Evolutionary conservation across 92 coral and sea anemone genomes (phyloP).

Genomic region (Palythoa heliodiscus): DNA sequence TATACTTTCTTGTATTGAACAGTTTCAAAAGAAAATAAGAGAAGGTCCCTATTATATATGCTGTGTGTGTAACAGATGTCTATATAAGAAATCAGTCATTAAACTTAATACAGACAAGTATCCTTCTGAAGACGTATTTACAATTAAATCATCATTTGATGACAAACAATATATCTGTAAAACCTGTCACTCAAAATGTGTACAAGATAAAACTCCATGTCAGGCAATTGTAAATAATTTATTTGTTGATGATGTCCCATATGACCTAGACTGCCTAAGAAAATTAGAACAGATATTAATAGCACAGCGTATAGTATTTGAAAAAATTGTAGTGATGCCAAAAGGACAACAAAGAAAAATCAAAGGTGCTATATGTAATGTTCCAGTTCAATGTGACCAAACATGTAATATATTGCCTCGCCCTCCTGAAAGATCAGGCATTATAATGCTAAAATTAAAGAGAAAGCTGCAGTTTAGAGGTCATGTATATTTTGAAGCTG

Average conservation of each 20-base stretch:
- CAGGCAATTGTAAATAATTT: slow-evolving; percentile 2
- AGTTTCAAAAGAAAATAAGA: slow-evolving; percentile 1
- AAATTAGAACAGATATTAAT: slow-evolving; percentile 4
- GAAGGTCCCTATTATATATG: slow-evolving; percentile 1
- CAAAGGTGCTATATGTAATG: slow-evolving; percentile 11
- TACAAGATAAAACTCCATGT: slow-evolving; percentile 1
- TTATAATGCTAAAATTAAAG: slow-evolving; percentile 10
- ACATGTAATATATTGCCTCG: slow-evolving; percentile 13
- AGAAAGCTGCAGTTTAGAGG: slow-evolving; percentile 15
- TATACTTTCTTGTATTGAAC: not conserved
- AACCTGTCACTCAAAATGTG: slow-evolving; percentile 4
- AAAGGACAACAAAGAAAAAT: slow-evolving; percentile 12
- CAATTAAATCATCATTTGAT: slow-evolving; percentile 1
- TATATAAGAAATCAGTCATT: slow-evolving; percentile 1
- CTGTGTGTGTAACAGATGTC: not conserved
- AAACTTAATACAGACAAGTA: not conserved
- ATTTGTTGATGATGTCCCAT: slow-evolving; percentile 1
- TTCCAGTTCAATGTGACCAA: slow-evolving; percentile 14
- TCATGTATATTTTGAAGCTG: slow-evolving; percentile 12
- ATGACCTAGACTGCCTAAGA: slow-evolving; percentile 2
- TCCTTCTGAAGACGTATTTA: slow-evolving; percentile 3
- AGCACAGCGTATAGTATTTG: slow-evolving; percentile 14
- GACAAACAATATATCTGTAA: not conserved
- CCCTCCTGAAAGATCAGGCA: slow-evolving; percentile 16
- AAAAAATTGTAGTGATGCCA: slow-evolving; percentile 12